A percentile compares a stretch with the other conserved stretches of the same genome.
phyloP scores from a whole-genome alignment of 2,888 invertebrate genomes.

The Eremobia ochroleuca region DNA sequence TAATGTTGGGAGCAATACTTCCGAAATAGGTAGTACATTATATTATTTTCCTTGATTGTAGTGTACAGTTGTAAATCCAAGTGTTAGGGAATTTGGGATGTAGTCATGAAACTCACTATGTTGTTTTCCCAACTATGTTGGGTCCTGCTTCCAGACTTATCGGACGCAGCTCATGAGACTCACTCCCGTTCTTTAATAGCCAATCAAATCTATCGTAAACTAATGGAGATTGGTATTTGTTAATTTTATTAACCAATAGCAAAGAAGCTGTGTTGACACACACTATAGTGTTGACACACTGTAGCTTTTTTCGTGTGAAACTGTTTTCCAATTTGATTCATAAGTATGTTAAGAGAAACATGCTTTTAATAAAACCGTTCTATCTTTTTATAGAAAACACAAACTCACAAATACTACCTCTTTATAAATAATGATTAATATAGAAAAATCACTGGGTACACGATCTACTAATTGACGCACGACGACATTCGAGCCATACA shows the following conservation, averaged over 20 bases:
- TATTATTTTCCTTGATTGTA: slow-evolving; percentile 48
- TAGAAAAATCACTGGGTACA: not conserved
- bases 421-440: not conserved
- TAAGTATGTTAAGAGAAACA: too few species aligned
- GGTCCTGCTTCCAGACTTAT: too few species aligned
- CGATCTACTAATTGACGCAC: not conserved
- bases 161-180: too few species aligned
- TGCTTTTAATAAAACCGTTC: not conserved
- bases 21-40: slow-evolving; percentile 30
- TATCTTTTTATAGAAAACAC: not conserved
- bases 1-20: slow-evolving; percentile 19
- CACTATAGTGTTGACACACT: too few species aligned
- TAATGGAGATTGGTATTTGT: not conserved
- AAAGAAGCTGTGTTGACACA: not conserved
- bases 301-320: not conserved
- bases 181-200: not conserved
- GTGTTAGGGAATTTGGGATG: slow-evolving; percentile 1
- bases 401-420: not conserved
- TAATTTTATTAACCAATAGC: not conserved
- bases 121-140: too few species aligned
- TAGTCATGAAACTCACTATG: not conserved
- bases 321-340: not conserved
- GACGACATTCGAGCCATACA: not conserved
- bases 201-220: not conserved
- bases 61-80: slow-evolving; percentile 25